Percentiles rank a stretch among this genome's conserved stretches.
Conservation (phyloP, 2,797 vertebrate genomes). For the Sebastiscus tertius region DNA sequence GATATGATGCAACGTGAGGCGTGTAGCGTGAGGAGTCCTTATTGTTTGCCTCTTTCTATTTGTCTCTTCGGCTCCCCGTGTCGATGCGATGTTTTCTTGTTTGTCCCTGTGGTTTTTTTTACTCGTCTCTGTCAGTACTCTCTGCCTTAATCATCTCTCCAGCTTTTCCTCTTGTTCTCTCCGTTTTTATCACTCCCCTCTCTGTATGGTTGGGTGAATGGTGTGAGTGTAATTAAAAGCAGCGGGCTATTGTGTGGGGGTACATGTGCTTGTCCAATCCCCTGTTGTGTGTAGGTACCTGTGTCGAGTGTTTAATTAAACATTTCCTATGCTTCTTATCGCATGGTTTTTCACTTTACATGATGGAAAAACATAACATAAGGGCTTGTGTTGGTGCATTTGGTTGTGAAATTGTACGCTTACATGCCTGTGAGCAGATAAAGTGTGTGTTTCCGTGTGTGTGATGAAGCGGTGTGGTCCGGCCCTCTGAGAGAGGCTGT, state of each 20-base stretch:
- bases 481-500: conserved; percentile 43
- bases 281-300: conserved; percentile 54
- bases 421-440: not conserved
- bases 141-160: conserved; percentile 42
- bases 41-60: conserved; percentile 46
- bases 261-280: conserved; percentile 47
- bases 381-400: not conserved
- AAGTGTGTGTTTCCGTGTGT: conserved; percentile 2
- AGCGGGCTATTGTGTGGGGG: conserved; percentile 56
- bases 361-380: conserved; percentile 5
- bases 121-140: conserved; percentile 23
- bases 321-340: conserved; percentile 22
- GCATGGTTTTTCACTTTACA: not conserved
- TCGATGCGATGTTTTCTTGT: conserved; percentile 23
- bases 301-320: conserved; percentile 63
- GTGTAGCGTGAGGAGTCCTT: not conserved
- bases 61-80: conserved; percentile 11
- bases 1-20: conserved; percentile 44
- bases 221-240: conserved; percentile 72
- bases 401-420: conserved; percentile 18
- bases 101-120: conserved; percentile 8
- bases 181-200: conserved; percentile 33
- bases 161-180: conserved; percentile 6
- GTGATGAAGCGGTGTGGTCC: conserved; percentile 36
- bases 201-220: conserved; percentile 40